Conservation (phyloP, 2,113 vertebrate species). For the Eulemur macaco region DNA sequence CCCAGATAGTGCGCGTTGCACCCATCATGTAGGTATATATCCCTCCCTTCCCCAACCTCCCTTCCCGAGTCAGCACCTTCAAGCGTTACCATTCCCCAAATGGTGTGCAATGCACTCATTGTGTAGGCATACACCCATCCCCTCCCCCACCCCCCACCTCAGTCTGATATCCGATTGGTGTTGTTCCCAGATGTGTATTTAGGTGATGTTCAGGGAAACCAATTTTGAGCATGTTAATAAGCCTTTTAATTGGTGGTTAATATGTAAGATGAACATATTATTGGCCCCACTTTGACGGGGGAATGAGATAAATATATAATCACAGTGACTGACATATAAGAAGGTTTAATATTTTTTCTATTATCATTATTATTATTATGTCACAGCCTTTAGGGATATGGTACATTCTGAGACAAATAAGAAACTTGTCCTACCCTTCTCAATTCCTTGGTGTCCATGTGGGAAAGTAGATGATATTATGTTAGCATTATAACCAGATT, state of each 20-base stretch:
- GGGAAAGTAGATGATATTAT: neutral
- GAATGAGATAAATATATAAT: neutral
- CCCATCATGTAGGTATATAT: no score
- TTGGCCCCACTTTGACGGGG: neutral
- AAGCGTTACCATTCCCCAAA: no score
- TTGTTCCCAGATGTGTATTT: no score
- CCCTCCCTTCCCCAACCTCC: no score
- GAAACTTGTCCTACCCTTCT: fast-evolving
- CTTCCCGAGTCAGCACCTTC: no score
- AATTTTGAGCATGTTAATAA: neutral
- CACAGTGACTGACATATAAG: neutral
- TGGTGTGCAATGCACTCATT: no score
- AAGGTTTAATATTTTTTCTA: neutral
- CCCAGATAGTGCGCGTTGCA: no score
- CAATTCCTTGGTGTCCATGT: neutral
- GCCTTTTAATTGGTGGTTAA: neutral
- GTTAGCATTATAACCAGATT: neutral
- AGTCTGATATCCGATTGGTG: no score
- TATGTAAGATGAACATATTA: neutral
- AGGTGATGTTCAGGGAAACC: no score
- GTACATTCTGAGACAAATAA: neutral
- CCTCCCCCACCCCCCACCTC: no score
- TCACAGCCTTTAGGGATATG: neutral
- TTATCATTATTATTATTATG: neutral
- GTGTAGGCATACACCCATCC: no score